Conservation (phyloP, 2,888 invertebrate genomes). For the Arge pagana region DNA sequence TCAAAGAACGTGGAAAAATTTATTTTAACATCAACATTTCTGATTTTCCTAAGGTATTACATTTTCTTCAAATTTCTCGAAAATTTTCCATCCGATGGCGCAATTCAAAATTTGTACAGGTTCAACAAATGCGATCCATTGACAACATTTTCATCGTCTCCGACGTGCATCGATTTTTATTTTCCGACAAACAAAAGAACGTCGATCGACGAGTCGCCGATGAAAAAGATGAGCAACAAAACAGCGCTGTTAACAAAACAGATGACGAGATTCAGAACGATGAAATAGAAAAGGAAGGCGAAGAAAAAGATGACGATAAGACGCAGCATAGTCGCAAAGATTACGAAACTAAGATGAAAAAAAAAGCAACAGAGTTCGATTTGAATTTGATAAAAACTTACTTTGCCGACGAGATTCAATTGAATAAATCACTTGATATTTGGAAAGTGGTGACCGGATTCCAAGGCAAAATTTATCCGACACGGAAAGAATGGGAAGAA, state of each 20-base stretch:
- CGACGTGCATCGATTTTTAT: conserved; percentile 34
- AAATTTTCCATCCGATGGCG: neutral
- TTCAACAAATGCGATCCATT: conserved; percentile 44
- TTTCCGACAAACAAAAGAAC: too few species aligned
- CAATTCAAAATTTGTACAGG: conserved; percentile 26
- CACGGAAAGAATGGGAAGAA: conserved; percentile 35
- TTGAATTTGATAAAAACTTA: conserved; percentile 34
- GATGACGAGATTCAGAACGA: too few species aligned
- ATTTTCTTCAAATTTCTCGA: neutral
- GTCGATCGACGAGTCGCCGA: too few species aligned
- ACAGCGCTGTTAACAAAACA: too few species aligned
- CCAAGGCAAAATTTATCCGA: conserved; percentile 42
- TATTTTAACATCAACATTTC: conserved; percentile 38
- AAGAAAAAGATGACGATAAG: too few species aligned
- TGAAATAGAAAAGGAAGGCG: too few species aligned
- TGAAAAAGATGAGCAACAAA: too few species aligned
- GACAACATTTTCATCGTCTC: conserved; percentile 44
- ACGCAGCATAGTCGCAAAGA: too few species aligned
- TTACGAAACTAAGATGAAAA: neutral
- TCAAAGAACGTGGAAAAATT: conserved; percentile 44
- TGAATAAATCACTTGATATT: conserved; percentile 38
- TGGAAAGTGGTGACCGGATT: conserved; percentile 41
- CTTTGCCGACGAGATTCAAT: conserved; percentile 29
- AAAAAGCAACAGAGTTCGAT: conserved; percentile 33
- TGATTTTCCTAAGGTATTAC: conserved; percentile 39